Conservation (phyloP, 1,140 invertebrate species). For the Hypsibius dujardini region DNA sequence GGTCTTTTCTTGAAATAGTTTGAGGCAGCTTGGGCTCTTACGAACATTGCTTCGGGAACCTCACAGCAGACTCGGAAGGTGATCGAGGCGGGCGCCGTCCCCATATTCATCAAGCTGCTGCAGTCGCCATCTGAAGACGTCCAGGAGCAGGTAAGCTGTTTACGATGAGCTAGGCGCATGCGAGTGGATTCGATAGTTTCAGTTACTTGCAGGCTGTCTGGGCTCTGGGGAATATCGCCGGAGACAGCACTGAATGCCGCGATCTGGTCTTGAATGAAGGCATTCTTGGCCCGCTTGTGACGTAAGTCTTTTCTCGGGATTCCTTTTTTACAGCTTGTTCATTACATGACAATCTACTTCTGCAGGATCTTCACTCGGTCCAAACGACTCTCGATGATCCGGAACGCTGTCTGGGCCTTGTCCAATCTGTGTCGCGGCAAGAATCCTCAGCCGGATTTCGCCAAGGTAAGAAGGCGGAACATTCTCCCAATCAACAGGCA, state of each 20-base stretch:
- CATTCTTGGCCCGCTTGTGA: constrained; percentile 65
- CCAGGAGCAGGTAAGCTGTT: constrained; percentile 45
- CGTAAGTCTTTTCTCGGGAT: constrained; percentile 42
- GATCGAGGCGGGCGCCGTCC: constrained; percentile 78
- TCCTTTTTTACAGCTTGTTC: constrained; percentile 25
- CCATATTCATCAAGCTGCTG: constrained; percentile 68
- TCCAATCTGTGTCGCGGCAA: constrained; percentile 92
- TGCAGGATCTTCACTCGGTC: constrained; percentile 60
- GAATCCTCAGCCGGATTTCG: constrained; percentile 82
- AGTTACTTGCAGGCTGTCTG: constrained; percentile 58
- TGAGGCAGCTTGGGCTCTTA: constrained; percentile 92
- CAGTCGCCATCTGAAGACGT: constrained; percentile 71
- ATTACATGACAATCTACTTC: no score
- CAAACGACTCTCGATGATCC: constrained; percentile 66
- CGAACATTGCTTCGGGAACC: constrained; percentile 93
- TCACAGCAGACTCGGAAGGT: constrained; percentile 78
- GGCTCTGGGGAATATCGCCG: constrained; percentile 90
- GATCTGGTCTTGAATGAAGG: constrained; percentile 71
- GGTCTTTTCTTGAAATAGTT: constrained; percentile 44
- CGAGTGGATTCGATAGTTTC: background rate
- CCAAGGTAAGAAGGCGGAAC: constrained; percentile 43
- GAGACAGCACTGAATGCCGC: constrained; percentile 75
- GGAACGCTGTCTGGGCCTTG: constrained; percentile 89
- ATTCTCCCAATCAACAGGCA: background rate
- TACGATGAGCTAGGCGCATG: background rate